Conservation (phyloP, 1,140 invertebrate species). For the Stegodyphus dumicola region DNA sequence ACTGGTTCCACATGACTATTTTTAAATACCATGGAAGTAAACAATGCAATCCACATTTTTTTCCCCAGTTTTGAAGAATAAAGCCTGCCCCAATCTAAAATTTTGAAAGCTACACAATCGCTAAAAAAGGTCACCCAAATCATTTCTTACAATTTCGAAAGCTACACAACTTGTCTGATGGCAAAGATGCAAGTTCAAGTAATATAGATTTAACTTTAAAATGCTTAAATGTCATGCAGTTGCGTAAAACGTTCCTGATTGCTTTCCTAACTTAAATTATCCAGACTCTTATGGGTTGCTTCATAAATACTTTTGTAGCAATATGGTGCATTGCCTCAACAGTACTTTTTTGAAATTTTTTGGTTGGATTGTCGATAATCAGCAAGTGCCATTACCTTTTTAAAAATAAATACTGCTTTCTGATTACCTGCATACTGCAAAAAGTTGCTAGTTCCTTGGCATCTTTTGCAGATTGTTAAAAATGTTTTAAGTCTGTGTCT, state of each 20-base stretch:
- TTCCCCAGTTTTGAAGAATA: slow-evolving; percentile 62
- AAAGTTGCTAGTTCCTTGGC: too few species aligned
- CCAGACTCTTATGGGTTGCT: background rate
- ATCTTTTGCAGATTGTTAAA: too few species aligned
- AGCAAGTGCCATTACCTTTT: too few species aligned
- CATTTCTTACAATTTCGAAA: slow-evolving; percentile 66
- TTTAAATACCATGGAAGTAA: slow-evolving; percentile 4
- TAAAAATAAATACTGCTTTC: too few species aligned
- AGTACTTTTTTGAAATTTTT: too few species aligned
- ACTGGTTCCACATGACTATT: slow-evolving; percentile 66
- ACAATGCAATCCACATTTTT: slow-evolving; percentile 8
- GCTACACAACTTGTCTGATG: slow-evolving; percentile 63
- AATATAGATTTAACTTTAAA: background rate
- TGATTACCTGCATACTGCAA: too few species aligned
- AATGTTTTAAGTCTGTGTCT: too few species aligned
- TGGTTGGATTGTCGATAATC: too few species aligned
- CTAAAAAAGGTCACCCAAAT: slow-evolving; percentile 65
- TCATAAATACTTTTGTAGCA: too few species aligned
- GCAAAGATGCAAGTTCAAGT: slow-evolving; percentile 41
- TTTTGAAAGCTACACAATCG: slow-evolving; percentile 64
- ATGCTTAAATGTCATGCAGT: background rate
- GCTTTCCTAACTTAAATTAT: background rate
- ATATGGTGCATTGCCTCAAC: too few species aligned
- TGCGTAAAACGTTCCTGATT: background rate
- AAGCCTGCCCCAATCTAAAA: slow-evolving; percentile 65